Conservation (phyloP, 2,888 invertebrate genomes). For the Troilus luridus region DNA sequence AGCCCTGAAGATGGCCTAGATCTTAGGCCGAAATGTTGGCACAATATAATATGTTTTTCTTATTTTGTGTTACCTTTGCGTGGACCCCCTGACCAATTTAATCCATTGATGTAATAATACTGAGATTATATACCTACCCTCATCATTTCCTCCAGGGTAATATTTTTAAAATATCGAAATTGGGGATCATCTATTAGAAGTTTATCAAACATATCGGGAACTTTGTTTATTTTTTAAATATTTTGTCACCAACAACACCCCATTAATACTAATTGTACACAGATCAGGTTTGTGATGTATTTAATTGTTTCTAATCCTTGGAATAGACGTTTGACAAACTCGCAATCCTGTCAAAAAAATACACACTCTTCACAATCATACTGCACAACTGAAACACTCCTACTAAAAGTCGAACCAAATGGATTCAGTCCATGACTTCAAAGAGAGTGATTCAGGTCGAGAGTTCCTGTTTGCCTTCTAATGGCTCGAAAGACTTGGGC, state of each 20-base stretch:
- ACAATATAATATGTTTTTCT: too few relatives aligned
- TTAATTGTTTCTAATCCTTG: neutral
- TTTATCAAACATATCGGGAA: neutral
- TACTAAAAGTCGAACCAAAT: neutral
- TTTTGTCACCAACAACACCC: neutral
- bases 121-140: too few relatives aligned
- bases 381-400: conserved; percentile 25
- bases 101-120: too few relatives aligned
- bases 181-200: neutral
- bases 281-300: conserved; percentile 15
- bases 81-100: too few relatives aligned
- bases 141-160: too few relatives aligned
- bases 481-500: conserved; percentile 46
- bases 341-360: conserved; percentile 8
- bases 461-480: conserved; percentile 23
- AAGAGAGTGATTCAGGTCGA: conserved; percentile 1
- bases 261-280: conserved; percentile 6
- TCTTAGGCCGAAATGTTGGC: too few relatives aligned
- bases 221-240: neutral
- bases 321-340: conserved; percentile 18
- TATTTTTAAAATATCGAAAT: neutral
- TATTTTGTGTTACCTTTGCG: too few relatives aligned
- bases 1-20: too few relatives aligned
- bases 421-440: neutral
- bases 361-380: neutral